phyloP scores from a whole-genome alignment of 2,797 vertebrate genomes.

The Podargus strigoides region DNA sequence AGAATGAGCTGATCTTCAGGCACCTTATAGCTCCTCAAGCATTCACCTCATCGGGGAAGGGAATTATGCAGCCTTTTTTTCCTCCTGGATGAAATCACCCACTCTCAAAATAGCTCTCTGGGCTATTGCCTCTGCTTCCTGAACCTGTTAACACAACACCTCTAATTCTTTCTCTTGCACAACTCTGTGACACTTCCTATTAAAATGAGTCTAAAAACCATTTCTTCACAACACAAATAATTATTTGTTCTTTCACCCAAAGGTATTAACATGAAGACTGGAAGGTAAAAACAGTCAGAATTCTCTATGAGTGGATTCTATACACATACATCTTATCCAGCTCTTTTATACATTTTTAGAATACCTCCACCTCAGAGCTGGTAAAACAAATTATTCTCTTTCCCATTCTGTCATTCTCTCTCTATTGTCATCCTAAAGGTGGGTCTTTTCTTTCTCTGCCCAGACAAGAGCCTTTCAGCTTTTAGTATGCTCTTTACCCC shows the following conservation, averaged over 20 bases:
- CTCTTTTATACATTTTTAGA: conserved; percentile 32
- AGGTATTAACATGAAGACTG: conserved; percentile 35
- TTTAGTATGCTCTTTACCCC: conserved; percentile 10
- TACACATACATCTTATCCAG: background rate
- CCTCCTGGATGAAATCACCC: background rate
- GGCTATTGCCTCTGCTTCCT: background rate
- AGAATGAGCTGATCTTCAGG: background rate
- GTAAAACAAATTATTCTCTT: conserved; percentile 38
- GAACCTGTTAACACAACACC: conserved; percentile 16
- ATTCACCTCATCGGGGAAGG: background rate
- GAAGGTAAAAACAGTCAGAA: conserved; percentile 38
- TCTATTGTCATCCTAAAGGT: conserved; percentile 21
- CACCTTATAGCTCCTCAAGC: background rate
- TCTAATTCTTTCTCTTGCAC: conserved; percentile 43
- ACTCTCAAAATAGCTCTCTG: background rate
- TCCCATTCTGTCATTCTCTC: conserved; percentile 1
- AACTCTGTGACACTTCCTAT: conserved; percentile 29
- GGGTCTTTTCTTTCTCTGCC: background rate
- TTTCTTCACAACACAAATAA: conserved; percentile 47
- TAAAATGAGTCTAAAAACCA: conserved; percentile 40
- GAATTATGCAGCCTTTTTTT: background rate
- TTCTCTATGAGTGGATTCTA: background rate
- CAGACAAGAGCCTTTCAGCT: conserved; percentile 31
- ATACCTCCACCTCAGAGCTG: background rate
- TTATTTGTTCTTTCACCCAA: conserved; percentile 50